These are phyloP conservation scores for Tinea semifulvella DNA, from an alignment of 2,888 invertebrate genomes.

Conservation along the genomic window DNA sequence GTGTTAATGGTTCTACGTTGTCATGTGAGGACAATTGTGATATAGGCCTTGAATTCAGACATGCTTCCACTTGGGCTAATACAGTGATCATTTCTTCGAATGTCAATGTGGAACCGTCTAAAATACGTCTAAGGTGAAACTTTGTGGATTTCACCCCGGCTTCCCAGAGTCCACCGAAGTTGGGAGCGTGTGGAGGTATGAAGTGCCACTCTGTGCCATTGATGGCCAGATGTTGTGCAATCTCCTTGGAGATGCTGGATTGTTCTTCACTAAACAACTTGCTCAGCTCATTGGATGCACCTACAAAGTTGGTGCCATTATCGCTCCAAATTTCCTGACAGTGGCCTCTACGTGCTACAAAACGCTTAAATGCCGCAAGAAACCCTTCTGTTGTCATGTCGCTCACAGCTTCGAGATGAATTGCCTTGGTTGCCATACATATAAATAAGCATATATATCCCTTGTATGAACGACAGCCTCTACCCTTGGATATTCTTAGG, in stretches of 20 bases:
- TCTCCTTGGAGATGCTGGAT: background rate
- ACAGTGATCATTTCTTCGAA: conserved; percentile 21
- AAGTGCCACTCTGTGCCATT: conserved; percentile 24
- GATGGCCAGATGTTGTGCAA: conserved; percentile 13
- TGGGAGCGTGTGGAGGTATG: conserved; percentile 21
- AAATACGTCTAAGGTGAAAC: conserved; percentile 19
- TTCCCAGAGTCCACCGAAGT: conserved; percentile 24
- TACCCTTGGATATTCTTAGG: conserved; percentile 15
- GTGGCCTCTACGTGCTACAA: conserved; percentile 18
- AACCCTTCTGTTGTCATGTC: conserved; percentile 25
- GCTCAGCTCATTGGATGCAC: too few species aligned
- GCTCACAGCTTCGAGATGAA: conserved; percentile 27
- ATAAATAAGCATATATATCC: conserved; percentile 19
- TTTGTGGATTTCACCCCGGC: conserved; percentile 22
- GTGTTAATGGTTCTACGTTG: conserved; percentile 20
- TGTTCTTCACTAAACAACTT: background rate
- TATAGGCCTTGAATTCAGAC: conserved; percentile 21
- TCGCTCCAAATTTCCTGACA: conserved; percentile 19
- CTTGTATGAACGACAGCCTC: conserved; percentile 14
- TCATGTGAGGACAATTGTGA: conserved; percentile 17
- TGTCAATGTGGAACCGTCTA: conserved; percentile 17
- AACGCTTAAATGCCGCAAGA: conserved; percentile 22
- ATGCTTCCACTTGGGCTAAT: conserved; percentile 20
- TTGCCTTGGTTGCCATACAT: conserved; percentile 23
- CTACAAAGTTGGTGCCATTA: conserved; percentile 22